Evolutionary conservation across 2,113 vertebrate species (phyloP).

Genomic region (Paramisgurnus dabryanus): DNA sequence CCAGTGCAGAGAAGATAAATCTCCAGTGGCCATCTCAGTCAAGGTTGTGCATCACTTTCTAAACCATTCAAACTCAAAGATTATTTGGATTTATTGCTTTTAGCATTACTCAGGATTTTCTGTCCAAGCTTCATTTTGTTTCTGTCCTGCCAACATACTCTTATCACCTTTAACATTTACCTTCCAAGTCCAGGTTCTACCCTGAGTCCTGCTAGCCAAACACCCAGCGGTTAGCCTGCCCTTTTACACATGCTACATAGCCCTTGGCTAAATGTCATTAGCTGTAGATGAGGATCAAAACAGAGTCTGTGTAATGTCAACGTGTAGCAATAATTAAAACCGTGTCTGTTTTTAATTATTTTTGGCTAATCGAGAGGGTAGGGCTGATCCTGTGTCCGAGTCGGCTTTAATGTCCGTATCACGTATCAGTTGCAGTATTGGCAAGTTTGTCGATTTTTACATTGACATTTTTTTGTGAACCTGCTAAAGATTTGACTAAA

Average conservation of each 20-base stretch:
- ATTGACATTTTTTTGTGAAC: neutral
- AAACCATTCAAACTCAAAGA: constrained; percentile 29
- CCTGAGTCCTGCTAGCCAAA: constrained; percentile 26
- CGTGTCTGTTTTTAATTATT: constrained; percentile 44
- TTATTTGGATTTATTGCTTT: constrained; percentile 22
- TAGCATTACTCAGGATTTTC: constrained; percentile 6
- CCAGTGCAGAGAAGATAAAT: neutral
- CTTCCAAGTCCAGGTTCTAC: constrained; percentile 15
- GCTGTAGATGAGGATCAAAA: constrained; percentile 12
- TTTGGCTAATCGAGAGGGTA: constrained; percentile 26
- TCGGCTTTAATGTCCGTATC: neutral
- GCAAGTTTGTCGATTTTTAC: neutral
- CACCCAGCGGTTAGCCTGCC: constrained; percentile 3
- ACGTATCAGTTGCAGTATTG: neutral
- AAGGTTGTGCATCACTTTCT: constrained; percentile 25
- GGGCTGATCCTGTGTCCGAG: neutral
- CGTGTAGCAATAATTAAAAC: constrained; percentile 38
- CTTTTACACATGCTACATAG: constrained; percentile 35
- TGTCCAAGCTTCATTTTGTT: constrained; percentile 4
- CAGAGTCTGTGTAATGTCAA: constrained; percentile 35
- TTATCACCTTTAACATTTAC: constrained; percentile 40
- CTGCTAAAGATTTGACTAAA: neutral
- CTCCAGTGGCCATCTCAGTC: neutral
- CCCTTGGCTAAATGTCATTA: constrained; percentile 22
- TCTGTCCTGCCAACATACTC: neutral